Base-by-base conservation (phyloP, 2,797 vertebrate species). In the Acomys russatus region DNA sequence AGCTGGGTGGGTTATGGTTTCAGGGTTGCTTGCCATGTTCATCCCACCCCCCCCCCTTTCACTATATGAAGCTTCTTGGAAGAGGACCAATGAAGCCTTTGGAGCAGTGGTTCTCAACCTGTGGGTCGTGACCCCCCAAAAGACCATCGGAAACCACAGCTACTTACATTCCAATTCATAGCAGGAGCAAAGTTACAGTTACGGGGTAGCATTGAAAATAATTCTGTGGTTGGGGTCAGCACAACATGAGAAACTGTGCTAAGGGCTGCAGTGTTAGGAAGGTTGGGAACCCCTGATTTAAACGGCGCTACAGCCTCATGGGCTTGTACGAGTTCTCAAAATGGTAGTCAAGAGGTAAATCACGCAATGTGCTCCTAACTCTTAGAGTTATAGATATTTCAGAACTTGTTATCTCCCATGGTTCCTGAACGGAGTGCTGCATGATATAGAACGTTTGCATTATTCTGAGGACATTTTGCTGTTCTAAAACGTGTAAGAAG, bases 11-110 rank as follows among this genome's bases (percentile, higher is more conserved):
- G 8, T 92, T 96, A 28, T 96, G 76, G 96, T 89, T 91, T 95
- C 93, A 96, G 95, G 96, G 94, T 8, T 96, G 77, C 94, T 97
- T 93, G 88, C 85, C 4, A 0, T 88, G 92, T 88, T 97, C n/a
- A n/a, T n/a, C n/a, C n/a, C n/a, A n/a, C n/a, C n/a, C n/a, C n/a
- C n/a, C n/a, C n/a, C n/a, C n/a, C 20, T 64, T 92, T 88, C 92
- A 79, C 79, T 94, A 59, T 51, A 17, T 94, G 88, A 86, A 95
- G 25, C 6, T 87, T 64, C 94, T 87, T 90, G 88, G 95, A 97
- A 96, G 66, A 97, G 92, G 35, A 63, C 64, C 14, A 84, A 0
- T 44, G 15, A 96, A 98, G 97, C 96, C 35, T 83, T 96, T 96
- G 1, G 28, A 68, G 30, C 28, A 68, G 33, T 51, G 10, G 44